Evolutionary conservation across 2,797 vertebrate genomes (phyloP).

Genomic region (Poeciliopsis presidionis): DNA sequence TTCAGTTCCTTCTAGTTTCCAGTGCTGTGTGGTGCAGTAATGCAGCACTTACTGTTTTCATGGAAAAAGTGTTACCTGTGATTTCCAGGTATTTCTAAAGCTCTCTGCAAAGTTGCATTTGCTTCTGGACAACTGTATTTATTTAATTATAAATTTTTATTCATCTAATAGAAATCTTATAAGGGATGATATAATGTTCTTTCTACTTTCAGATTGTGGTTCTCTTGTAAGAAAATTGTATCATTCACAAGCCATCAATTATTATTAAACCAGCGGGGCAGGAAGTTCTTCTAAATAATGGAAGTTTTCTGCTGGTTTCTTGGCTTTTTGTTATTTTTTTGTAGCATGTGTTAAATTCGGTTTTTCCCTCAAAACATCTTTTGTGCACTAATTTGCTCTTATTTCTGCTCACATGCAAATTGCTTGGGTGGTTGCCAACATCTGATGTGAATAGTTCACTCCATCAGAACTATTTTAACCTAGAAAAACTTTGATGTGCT

Average conservation of each 20-base stretch:
- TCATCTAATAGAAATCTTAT: not conserved
- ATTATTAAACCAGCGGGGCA: not conserved
- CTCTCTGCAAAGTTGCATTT: not conserved
- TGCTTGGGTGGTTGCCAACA: not conserved
- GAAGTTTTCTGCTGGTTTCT: too few relatives aligned
- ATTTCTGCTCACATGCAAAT: not conserved
- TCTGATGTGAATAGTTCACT: not conserved
- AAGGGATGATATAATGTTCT: not conserved
- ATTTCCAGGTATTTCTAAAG: not conserved
- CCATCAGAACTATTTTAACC: not conserved
- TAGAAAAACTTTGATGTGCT: not conserved
- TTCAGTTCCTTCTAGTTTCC: not conserved
- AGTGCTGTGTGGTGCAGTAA: not conserved
- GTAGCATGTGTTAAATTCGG: not conserved
- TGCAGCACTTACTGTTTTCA: not conserved
- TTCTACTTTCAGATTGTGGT: not conserved
- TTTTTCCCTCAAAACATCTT: not conserved
- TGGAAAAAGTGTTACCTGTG: not conserved
- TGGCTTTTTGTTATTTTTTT: not conserved
- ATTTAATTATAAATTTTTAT: not conserved
- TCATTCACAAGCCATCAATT: not conserved
- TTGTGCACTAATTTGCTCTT: not conserved
- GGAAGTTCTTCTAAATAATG: not conserved
- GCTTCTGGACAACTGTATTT: not conserved
- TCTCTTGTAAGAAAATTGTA: not conserved